Evolutionary conservation across 2,113 vertebrate species (phyloP).

Genomic region (Coptodon bakossiorum): DNA sequence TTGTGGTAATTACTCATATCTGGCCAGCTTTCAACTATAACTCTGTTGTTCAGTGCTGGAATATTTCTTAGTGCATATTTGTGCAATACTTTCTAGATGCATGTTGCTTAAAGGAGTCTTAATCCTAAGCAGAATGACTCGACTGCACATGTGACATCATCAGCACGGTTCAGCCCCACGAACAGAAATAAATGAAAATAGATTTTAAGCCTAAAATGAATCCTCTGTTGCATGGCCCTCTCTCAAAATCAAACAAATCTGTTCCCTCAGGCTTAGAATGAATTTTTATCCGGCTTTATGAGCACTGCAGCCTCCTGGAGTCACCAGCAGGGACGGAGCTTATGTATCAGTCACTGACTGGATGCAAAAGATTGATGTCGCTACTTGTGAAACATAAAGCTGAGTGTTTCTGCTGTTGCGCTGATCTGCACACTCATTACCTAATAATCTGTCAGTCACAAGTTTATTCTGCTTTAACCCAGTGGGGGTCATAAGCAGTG

Average conservation of each 20-base stretch:
- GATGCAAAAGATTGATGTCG: neutral
- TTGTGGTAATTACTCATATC: neutral
- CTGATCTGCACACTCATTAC: neutral
- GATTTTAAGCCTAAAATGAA: neutral
- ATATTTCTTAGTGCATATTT: neutral
- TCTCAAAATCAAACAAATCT: neutral
- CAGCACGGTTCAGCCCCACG: rapidly evolving
- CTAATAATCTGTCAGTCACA: neutral
- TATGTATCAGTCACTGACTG: neutral
- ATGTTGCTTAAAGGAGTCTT: neutral
- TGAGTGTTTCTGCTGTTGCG: neutral
- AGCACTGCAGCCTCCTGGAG: neutral
- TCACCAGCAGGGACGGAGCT: neutral
- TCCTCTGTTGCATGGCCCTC: neutral
- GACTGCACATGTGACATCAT: neutral
- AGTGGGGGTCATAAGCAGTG: neutral
- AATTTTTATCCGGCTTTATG: neutral
- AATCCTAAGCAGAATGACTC: neutral
- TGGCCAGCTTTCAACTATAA: rapidly evolving
- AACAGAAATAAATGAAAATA: neutral
- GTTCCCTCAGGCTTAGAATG: neutral
- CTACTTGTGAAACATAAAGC: neutral
- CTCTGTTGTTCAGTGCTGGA: neutral
- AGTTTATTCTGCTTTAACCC: neutral
- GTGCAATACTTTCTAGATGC: neutral